Evolutionary conservation across 2,888 invertebrate species (phyloP).

Genomic region (Idaea dimidiata): DNA sequence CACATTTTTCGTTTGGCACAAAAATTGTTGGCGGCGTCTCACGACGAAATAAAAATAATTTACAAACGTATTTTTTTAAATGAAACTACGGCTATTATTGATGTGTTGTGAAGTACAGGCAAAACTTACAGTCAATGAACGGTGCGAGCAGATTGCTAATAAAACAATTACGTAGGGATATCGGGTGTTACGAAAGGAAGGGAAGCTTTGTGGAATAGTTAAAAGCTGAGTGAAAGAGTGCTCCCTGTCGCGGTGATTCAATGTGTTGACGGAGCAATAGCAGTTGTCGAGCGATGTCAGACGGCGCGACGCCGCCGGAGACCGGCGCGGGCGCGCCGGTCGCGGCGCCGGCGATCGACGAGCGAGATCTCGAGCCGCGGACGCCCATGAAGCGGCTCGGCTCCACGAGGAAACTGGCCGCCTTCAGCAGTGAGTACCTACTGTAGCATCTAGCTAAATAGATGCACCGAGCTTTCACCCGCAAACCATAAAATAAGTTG

Average conservation of each 20-base stretch:
- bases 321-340: slow-evolving; percentile 91
- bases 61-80: too few relatives aligned
- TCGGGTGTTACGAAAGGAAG: too few relatives aligned
- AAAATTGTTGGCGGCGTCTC: too few relatives aligned
- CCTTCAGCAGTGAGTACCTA: slow-evolving; percentile 87
- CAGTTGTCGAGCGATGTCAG: slow-evolving; percentile 45
- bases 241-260: background rate
- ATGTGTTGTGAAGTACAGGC: too few relatives aligned
- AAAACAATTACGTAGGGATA: too few relatives aligned
- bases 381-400: slow-evolving; percentile 90
- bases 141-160: too few relatives aligned
- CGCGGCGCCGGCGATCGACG: slow-evolving; percentile 90
- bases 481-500: too few relatives aligned
- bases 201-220: too few relatives aligned
- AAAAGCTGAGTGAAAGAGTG: background rate
- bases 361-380: slow-evolving; percentile 87
- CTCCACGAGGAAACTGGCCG: slow-evolving; percentile 89
- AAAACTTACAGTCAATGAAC: too few relatives aligned
- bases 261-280: background rate
- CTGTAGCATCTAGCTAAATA: background rate
- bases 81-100: too few relatives aligned
- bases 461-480: background rate
- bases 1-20: too few relatives aligned
- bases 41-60: too few relatives aligned
- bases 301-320: slow-evolving; percentile 91